These are phyloP conservation scores for Cephonodes hylas DNA, from an alignment of 2,888 invertebrate species.

Conservation along the genomic window DNA sequence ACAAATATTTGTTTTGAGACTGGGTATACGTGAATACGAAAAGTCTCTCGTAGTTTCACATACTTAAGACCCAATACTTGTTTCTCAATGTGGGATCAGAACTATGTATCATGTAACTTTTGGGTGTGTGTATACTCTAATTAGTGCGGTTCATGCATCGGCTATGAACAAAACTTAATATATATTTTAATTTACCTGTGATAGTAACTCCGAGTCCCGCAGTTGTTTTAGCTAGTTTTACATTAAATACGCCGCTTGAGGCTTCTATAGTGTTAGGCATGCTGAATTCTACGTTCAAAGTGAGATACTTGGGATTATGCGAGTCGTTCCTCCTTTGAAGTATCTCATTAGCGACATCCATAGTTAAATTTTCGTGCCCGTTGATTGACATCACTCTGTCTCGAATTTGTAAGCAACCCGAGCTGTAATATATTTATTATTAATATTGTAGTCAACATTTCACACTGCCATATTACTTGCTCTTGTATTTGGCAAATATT, in stretches of 20 bases:
- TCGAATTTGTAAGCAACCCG: slow-evolving; percentile 88
- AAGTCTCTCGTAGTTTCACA: no score
- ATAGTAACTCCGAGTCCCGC: slow-evolving; percentile 95
- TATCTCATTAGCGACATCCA: slow-evolving; percentile 82
- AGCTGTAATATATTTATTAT: slow-evolving; percentile 62
- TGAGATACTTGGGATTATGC: slow-evolving; percentile 84
- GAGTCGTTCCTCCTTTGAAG: slow-evolving; percentile 81
- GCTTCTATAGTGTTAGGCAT: slow-evolving; percentile 95
- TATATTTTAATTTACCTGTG: slow-evolving; percentile 78
- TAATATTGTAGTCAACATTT: neutral
- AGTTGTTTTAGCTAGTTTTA: slow-evolving; percentile 90
- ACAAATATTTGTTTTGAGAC: no score
- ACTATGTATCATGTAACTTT: no score
- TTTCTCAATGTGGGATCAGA: no score
- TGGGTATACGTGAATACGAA: no score
- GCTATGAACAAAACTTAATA: slow-evolving; percentile 7
- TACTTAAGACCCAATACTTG: no score
- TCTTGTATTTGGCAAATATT: no score
- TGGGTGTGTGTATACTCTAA: neutral
- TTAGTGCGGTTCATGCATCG: neutral
- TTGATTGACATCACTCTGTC: slow-evolving; percentile 93
- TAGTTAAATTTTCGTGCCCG: slow-evolving; percentile 85
- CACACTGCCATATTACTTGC: neutral
- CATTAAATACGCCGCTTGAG: slow-evolving; percentile 93
- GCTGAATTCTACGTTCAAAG: slow-evolving; percentile 92